phyloP scores from a whole-genome alignment of 2,888 invertebrate genomes.

The Drosophila mimica region DNA sequence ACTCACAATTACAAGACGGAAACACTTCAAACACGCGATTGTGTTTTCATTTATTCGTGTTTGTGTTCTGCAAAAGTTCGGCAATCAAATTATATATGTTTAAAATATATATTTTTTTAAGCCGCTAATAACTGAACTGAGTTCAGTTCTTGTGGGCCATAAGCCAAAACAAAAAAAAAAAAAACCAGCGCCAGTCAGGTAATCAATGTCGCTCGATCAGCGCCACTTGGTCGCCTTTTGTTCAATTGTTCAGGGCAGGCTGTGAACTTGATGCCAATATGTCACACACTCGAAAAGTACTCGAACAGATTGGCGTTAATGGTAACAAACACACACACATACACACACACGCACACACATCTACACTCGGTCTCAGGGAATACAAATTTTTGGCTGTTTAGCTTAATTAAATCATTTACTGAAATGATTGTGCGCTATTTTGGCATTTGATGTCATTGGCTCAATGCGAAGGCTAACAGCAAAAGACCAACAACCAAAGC shows the following conservation, averaged over 20 bases:
- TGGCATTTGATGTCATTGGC: constrained; percentile 73
- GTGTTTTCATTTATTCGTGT: constrained; percentile 5
- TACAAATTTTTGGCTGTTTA: constrained; percentile 65
- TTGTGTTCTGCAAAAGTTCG: constrained; percentile 42
- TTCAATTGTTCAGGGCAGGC: constrained; percentile 60
- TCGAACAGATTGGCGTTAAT: constrained; percentile 55
- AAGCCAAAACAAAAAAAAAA: constrained; percentile 28
- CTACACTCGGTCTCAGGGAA: constrained; percentile 11
- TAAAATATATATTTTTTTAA: too few species aligned
- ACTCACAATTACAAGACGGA: constrained; percentile 70
- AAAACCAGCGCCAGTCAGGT: constrained; percentile 41
- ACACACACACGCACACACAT: constrained; percentile 9
- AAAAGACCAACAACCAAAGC: constrained; percentile 8
- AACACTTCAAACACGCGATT: constrained; percentile 39
- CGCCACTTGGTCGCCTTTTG: constrained; percentile 77
- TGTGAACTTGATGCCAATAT: constrained; percentile 80
- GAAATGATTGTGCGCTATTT: constrained; percentile 80
- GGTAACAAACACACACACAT: constrained; percentile 31
- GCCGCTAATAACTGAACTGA: constrained; percentile 69
- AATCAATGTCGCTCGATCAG: constrained; percentile 79
- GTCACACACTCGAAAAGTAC: constrained; percentile 78
- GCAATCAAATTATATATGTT: constrained; percentile 36
- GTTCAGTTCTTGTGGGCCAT: constrained; percentile 56
- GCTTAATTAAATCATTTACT: constrained; percentile 80
- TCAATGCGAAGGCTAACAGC: constrained; percentile 71